These are phyloP conservation scores for Chroicocephalus ridibundus DNA, from an alignment of 2,113 vertebrate species.

Conservation along the genomic window DNA sequence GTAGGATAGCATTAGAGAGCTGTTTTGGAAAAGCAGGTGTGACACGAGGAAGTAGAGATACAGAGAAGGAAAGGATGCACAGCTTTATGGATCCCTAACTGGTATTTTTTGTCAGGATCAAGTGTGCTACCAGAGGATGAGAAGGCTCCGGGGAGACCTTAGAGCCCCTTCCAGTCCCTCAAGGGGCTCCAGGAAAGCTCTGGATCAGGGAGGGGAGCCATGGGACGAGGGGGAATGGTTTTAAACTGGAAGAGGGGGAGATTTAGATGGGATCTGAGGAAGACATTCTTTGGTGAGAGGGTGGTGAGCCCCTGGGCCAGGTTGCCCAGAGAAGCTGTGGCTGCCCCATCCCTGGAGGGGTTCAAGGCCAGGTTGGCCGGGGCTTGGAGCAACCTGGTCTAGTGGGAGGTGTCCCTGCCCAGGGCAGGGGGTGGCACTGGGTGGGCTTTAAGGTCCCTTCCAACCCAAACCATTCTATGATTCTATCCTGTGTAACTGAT, in stretches of 20 bases:
- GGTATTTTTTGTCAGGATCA: neutral
- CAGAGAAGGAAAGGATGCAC: neutral
- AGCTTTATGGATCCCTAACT: neutral
- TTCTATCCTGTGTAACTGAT: neutral
- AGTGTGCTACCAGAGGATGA: neutral
- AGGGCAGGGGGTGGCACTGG: neutral
- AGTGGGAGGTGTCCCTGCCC: neutral
- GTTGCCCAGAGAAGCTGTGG: neutral
- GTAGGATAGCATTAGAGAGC: neutral
- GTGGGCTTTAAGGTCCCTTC: too few species aligned
- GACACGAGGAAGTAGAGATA: neutral
- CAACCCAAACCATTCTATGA: neutral
- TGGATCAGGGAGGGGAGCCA: neutral
- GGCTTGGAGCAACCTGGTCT: neutral
- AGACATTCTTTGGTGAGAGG: neutral
- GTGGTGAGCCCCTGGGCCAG: neutral
- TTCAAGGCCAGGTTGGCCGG: neutral
- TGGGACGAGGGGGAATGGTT: neutral
- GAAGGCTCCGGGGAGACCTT: neutral
- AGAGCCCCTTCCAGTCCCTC: neutral
- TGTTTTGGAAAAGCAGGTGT: neutral
- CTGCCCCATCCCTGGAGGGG: neutral
- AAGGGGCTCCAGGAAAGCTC: neutral
- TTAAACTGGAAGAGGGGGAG: neutral
- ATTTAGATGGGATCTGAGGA: neutral